These are phyloP conservation scores for Cryptoblepharus egeriae DNA, from an alignment of 2,797 vertebrate species.

Conservation along the genomic window DNA sequence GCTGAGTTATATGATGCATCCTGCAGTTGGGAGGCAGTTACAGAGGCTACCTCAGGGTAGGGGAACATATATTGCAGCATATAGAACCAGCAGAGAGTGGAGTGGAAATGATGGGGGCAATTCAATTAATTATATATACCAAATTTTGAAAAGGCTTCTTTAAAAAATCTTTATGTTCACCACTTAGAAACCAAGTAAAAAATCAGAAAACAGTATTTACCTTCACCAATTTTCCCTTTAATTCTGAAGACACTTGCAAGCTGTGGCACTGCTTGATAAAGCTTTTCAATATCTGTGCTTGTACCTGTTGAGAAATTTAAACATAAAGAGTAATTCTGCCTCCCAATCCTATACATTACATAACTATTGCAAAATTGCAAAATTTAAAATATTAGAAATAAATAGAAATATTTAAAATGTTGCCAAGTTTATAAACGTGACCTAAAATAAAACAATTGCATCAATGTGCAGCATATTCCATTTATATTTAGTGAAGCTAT, in stretches of 20 bases:
- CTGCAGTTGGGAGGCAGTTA: too few species aligned
- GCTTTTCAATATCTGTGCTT: slow-evolving; percentile 87
- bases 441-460: too few species aligned
- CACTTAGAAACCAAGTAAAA: neutral
- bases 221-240: slow-evolving; percentile 95
- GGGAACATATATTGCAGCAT: too few species aligned
- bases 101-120: too few species aligned
- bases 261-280: slow-evolving; percentile 93
- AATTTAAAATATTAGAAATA: slow-evolving; percentile 12
- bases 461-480: too few species aligned
- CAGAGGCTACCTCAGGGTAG: too few species aligned
- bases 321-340: neutral
- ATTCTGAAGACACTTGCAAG: slow-evolving; percentile 88
- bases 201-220: slow-evolving; percentile 75
- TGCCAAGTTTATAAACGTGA: too few species aligned
- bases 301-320: slow-evolving; percentile 77
- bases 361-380: slow-evolving; percentile 18
- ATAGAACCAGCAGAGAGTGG: too few species aligned
- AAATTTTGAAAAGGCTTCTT: neutral
- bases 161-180: neutral
- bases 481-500: too few species aligned
- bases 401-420: too few species aligned
- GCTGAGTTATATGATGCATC: too few species aligned
- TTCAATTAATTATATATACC: neutral
- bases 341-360: neutral